These are phyloP conservation scores for Sylvia borin DNA, from an alignment of 2,797 vertebrate species.

Conservation along the genomic window DNA sequence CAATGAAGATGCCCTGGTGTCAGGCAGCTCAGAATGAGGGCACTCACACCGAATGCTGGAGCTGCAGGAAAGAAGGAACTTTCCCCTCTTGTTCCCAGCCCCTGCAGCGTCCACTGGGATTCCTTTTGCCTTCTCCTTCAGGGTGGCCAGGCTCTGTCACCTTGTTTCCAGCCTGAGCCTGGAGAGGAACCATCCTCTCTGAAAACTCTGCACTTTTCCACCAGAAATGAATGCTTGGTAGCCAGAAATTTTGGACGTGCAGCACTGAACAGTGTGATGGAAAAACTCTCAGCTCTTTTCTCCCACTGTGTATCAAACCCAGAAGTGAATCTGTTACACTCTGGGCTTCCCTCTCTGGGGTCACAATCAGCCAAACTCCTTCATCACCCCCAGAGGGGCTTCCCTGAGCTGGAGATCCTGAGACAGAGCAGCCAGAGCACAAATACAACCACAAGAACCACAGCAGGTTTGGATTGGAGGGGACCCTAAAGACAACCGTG, in stretches of 20 bases:
- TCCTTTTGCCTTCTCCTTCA: background rate
- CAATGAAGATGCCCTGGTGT: background rate
- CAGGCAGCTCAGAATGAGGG: background rate
- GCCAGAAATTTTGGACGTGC: background rate
- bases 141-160: background rate
- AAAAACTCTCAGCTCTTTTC: background rate
- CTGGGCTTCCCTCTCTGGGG: background rate
- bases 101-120: background rate
- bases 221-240: background rate
- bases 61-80: background rate
- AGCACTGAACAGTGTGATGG: background rate
- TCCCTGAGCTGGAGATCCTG: background rate
- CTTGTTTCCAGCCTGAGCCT: background rate
- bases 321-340: background rate
- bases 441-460: accelerated
- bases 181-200: background rate
- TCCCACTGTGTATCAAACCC: background rate
- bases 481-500: background rate
- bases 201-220: background rate
- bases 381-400: background rate
- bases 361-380: background rate
- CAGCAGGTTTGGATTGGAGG: background rate
- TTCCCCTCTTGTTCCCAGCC: background rate
- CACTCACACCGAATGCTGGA: background rate
- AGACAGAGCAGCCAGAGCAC: background rate